phyloP scores from a whole-genome alignment of 2,113 vertebrate genomes.

The Microtus oregoni region DNA sequence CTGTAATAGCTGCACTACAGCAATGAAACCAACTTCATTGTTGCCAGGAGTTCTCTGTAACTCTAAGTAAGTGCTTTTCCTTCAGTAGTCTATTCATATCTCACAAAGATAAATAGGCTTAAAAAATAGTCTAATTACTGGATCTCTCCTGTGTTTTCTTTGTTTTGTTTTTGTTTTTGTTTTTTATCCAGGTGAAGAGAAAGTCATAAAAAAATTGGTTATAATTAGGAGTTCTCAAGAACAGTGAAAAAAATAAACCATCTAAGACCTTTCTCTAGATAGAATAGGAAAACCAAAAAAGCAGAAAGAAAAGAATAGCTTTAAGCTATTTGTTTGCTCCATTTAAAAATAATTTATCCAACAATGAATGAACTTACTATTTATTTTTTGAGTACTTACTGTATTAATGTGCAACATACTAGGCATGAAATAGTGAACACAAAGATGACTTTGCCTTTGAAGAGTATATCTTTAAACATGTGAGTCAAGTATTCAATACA shows the following conservation, averaged over 20 bases:
- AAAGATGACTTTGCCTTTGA: background rate
- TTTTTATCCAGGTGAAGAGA: background rate
- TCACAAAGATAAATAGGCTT: background rate
- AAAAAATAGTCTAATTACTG: background rate
- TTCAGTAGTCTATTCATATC: background rate
- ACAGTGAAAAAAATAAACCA: conserved; percentile 14
- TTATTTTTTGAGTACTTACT: background rate
- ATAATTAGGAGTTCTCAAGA: background rate
- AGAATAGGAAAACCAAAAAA: background rate
- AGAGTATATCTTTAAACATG: too few relatives aligned
- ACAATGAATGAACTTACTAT: background rate
- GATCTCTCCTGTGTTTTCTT: background rate
- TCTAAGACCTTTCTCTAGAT: background rate
- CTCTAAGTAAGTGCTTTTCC: background rate
- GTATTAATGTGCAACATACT: background rate
- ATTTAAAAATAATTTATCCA: conserved; percentile 2
- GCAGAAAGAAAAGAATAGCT: background rate
- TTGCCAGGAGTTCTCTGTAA: conserved; percentile 29
- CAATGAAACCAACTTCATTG: background rate
- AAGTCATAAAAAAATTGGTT: background rate
- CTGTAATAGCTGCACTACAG: background rate
- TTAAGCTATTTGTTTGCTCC: background rate
- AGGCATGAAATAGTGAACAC: background rate
- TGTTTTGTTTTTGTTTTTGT: too few relatives aligned
- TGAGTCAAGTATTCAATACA: background rate